Evolutionary conservation across 1,140 invertebrate genomes (phyloP).

Genomic region (Drosophila teissieri): DNA sequence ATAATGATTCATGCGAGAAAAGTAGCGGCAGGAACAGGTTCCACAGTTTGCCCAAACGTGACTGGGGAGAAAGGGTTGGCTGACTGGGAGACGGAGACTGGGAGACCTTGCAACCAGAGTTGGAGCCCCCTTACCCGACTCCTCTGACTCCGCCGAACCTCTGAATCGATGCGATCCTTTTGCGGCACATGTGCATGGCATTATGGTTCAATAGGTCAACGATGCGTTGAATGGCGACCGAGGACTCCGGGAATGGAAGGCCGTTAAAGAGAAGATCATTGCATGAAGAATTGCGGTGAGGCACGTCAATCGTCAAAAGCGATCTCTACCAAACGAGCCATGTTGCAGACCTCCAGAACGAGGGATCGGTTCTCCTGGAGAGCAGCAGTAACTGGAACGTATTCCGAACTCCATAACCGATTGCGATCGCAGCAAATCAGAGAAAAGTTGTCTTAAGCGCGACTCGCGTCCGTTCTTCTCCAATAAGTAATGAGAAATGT

Average conservation of each 20-base stretch:
- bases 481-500: conserved; percentile 22
- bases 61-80: conserved; percentile 29
- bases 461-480: conserved; percentile 53
- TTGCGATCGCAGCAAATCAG: conserved; percentile 81
- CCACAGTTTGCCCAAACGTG: conserved; percentile 55
- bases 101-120: conserved; percentile 18
- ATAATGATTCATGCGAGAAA: conserved; percentile 82
- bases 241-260: conserved; percentile 31
- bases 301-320: conserved; percentile 73
- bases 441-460: conserved; percentile 61
- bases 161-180: conserved; percentile 50
- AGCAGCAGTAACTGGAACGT: conserved; percentile 46
- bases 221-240: conserved; percentile 76
- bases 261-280: conserved; percentile 67
- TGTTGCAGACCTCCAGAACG: conserved; percentile 50
- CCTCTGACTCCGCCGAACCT: too few relatives aligned
- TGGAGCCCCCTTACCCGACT: not conserved
- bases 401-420: conserved; percentile 47
- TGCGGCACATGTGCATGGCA: conserved; percentile 71
- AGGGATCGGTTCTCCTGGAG: conserved; percentile 16
- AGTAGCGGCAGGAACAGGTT: conserved; percentile 79
- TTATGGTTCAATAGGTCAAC: conserved; percentile 83
- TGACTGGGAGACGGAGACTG: not conserved
- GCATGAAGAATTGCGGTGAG: conserved; percentile 80
- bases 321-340: conserved; percentile 73